phyloP scores from a whole-genome alignment of 2,113 vertebrate species.

The Daphoenositta chrysoptera region DNA sequence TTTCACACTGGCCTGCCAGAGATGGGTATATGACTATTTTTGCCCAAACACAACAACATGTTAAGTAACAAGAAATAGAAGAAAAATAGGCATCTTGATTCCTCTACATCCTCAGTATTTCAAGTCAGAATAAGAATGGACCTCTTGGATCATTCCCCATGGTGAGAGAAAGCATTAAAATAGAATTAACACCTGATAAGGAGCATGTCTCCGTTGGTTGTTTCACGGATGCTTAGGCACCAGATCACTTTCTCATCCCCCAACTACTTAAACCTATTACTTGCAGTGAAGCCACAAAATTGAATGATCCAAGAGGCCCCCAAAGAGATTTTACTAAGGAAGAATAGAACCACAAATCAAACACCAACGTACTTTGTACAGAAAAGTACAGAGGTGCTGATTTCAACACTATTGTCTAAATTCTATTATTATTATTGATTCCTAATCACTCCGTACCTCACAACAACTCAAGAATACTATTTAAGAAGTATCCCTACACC shows the following conservation, averaged over 20 bases:
- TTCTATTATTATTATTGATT: background rate
- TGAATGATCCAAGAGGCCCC: background rate
- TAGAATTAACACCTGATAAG: background rate
- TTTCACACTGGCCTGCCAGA: background rate
- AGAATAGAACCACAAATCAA: background rate
- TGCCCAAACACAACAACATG: background rate
- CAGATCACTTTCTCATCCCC: background rate
- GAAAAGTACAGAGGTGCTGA: background rate
- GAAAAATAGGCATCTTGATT: too few species aligned
- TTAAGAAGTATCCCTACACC: background rate
- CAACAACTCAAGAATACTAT: background rate
- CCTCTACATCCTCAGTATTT: background rate
- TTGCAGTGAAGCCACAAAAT: background rate
- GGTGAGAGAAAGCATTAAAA: background rate
- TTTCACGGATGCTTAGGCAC: background rate
- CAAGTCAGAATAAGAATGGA: background rate
- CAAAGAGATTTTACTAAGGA: background rate
- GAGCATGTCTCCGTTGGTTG: accelerated
- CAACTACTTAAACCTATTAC: background rate
- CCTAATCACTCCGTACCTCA: background rate
- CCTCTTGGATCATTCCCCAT: background rate
- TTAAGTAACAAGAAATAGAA: background rate
- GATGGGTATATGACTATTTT: background rate
- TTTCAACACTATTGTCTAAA: background rate
- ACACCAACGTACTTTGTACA: background rate